phyloP scores from a whole-genome alignment of 2,113 vertebrate species.

The Pomatorhinus ruficollis region DNA sequence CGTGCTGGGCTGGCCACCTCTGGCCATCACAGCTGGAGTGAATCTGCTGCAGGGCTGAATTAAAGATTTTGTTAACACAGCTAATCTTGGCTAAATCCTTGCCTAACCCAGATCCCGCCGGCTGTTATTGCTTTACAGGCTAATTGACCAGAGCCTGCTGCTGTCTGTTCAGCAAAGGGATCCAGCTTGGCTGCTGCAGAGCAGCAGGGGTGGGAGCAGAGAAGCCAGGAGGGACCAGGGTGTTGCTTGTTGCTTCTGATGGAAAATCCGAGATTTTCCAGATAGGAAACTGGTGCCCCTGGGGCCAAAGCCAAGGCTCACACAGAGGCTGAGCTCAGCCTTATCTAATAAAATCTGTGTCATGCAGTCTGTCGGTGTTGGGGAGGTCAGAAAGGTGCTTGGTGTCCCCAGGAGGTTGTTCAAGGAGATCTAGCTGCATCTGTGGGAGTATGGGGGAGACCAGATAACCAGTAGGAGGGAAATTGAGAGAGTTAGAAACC shows the following conservation, averaged over 20 bases:
- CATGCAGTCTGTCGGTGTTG: rapidly evolving
- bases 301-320: neutral
- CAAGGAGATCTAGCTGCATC: neutral
- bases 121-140: neutral
- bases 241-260: neutral
- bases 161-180: neutral
- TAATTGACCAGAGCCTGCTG: neutral
- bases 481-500: neutral
- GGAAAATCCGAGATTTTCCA: neutral
- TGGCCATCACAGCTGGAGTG: rapidly evolving
- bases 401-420: neutral
- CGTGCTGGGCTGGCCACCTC: rapidly evolving
- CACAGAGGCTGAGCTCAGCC: neutral
- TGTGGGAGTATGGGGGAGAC: neutral
- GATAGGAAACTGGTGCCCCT: neutral
- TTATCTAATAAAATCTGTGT: neutral
- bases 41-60: neutral
- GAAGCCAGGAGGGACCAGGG: neutral
- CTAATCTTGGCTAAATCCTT: neutral
- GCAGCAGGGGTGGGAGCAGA: neutral
- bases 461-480: neutral
- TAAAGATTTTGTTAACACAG: neutral
- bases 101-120: neutral
- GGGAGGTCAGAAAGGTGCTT: neutral
- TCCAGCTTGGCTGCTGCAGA: neutral